These are phyloP conservation scores for Laticauda colubrina DNA, from an alignment of 2,113 vertebrate genomes.

Conservation along the genomic window DNA sequence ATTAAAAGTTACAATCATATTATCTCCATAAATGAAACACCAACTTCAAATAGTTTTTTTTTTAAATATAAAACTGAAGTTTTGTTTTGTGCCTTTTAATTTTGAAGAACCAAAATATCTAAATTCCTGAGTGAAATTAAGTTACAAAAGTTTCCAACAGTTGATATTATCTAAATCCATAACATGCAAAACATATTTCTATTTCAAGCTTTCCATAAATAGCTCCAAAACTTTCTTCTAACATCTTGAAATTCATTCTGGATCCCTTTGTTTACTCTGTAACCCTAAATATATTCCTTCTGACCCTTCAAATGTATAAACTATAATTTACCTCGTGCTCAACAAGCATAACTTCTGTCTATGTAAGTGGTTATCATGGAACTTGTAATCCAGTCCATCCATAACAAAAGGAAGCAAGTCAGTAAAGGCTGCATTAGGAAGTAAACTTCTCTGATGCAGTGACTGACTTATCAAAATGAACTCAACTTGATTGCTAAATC, in stretches of 20 bases:
- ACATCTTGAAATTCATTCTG: background rate
- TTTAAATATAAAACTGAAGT: background rate
- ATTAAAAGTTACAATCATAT: background rate
- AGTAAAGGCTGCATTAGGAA: background rate
- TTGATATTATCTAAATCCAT: background rate
- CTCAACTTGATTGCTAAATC: background rate
- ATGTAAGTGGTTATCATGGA: background rate
- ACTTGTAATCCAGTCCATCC: background rate
- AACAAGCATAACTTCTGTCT: background rate
- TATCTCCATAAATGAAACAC: background rate
- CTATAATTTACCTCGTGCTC: background rate
- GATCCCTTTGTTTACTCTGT: background rate
- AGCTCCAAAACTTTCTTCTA: background rate
- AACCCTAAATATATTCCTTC: background rate
- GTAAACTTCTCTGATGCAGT: background rate
- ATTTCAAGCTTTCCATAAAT: background rate
- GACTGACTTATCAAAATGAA: background rate
- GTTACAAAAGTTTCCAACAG: background rate
- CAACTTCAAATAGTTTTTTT: background rate
- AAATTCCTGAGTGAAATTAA: background rate
- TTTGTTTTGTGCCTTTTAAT: conserved; percentile 1
- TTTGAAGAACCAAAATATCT: conserved; percentile 1
- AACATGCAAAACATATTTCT: conserved; percentile 13
- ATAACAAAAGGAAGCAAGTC: background rate
- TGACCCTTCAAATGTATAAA: background rate